Conservation (phyloP, 1,140 invertebrate species). For the Drosophila melanogaster region Release_6_plus_ISO1_MT NC_004354.4:1164501-1165000, state of each 20-base stretch:
- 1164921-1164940: too few relatives aligned
- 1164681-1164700: constrained; percentile 8
- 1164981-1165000: too few relatives aligned
- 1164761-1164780: neutral
- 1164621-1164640: constrained; percentile 67
- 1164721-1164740: constrained; percentile 3
- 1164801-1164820: too few relatives aligned
- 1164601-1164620: constrained; percentile 42
- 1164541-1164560: constrained; percentile 46
- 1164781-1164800: too few relatives aligned
- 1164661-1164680: constrained; percentile 52
- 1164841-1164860: too few relatives aligned
- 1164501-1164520: constrained; percentile 9
- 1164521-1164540: constrained; percentile 19
- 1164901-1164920: neutral
- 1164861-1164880: neutral
- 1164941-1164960: too few relatives aligned
- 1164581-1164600: constrained; percentile 25
- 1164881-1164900: neutral
- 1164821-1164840: too few relatives aligned
- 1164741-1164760: neutral
- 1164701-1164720: neutral
- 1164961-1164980: too few relatives aligned
- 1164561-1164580: constrained; percentile 5
- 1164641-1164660: constrained; percentile 79